Evolutionary conservation across 2,113 vertebrate genomes (phyloP).

Genomic region (Danio rerio): GRCz12tu NC_133198.1:31817001-31817500

Average conservation of each 20-base stretch:
- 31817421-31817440: slow-evolving; percentile 85
- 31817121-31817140: slow-evolving; percentile 82
- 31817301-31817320: slow-evolving; percentile 84
- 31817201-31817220: slow-evolving; percentile 89
- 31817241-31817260: slow-evolving; percentile 77
- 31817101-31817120: slow-evolving; percentile 82
- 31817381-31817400: slow-evolving; percentile 75
- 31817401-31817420: slow-evolving; percentile 84
- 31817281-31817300: slow-evolving; percentile 83
- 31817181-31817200: slow-evolving; percentile 83
- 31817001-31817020: slow-evolving; percentile 52
- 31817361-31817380: slow-evolving; percentile 83
- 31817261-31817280: slow-evolving; percentile 79
- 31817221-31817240: slow-evolving; percentile 84
- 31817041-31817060: slow-evolving; percentile 79
- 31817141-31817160: slow-evolving; percentile 84
- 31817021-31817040: slow-evolving; percentile 65
- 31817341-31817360: slow-evolving; percentile 80
- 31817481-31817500: slow-evolving; percentile 87
- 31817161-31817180: slow-evolving; percentile 83
- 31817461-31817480: slow-evolving; percentile 84
- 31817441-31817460: slow-evolving; percentile 82
- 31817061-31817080: slow-evolving; percentile 76
- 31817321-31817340: slow-evolving; percentile 77
- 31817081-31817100: slow-evolving; percentile 75